These are phyloP conservation scores for Drosophila formosana DNA, from an alignment of 2,888 invertebrate species.

Conservation along the genomic window DNA sequence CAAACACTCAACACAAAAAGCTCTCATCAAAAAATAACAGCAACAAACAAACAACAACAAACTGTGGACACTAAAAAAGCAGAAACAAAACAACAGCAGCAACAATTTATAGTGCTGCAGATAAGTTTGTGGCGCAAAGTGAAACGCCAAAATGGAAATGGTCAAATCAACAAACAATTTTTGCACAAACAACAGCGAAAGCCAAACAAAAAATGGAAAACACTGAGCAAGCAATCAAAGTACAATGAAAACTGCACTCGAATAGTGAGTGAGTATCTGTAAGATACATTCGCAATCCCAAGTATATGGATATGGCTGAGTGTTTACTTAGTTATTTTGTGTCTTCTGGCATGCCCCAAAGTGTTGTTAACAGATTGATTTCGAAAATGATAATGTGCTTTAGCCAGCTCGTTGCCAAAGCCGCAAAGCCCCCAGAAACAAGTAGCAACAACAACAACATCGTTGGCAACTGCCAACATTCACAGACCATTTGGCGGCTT, in stretches of 20 bases:
- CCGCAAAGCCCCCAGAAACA: conserved; percentile 66
- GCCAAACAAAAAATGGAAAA: conserved; percentile 19
- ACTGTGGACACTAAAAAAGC: conserved; percentile 30
- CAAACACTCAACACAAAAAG: conserved; percentile 72
- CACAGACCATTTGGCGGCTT: conserved; percentile 81
- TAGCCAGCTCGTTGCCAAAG: conserved; percentile 63
- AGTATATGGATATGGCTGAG: conserved; percentile 23
- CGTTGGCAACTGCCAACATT: conserved; percentile 67
- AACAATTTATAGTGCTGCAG: conserved; percentile 62
- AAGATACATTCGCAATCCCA: not conserved
- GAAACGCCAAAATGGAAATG: conserved; percentile 52
- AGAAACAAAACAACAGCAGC: conserved; percentile 20
- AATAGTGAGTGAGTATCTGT: conserved; percentile 7
- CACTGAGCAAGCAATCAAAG: conserved; percentile 54
- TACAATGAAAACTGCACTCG: conserved; percentile 53
- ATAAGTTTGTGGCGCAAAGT: conserved; percentile 56
- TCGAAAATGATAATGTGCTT: conserved; percentile 73
- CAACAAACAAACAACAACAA: conserved; percentile 38
- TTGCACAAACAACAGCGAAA: conserved; percentile 34
- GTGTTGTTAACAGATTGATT: conserved; percentile 83
- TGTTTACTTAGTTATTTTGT: conserved; percentile 41
- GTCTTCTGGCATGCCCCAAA: conserved; percentile 54
- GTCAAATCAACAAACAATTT: conserved; percentile 74
- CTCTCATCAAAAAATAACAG: conserved; percentile 65
- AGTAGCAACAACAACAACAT: conserved; percentile 41